These are phyloP conservation scores for Sorex fumeus DNA, from an alignment of 2,113 vertebrate genomes.

Conservation along the genomic window DNA sequence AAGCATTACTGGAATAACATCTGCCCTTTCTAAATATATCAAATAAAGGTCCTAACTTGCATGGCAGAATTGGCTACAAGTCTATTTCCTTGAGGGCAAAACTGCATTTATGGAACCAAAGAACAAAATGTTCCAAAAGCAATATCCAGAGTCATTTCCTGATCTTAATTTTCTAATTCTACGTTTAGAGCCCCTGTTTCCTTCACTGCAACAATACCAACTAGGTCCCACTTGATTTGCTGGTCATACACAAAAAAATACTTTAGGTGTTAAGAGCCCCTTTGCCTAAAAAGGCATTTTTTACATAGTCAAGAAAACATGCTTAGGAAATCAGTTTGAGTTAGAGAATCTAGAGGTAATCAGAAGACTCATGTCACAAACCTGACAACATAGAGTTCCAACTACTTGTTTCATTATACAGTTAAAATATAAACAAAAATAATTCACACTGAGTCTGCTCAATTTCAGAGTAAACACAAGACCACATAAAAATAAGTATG, in stretches of 20 bases:
- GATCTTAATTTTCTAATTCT: constrained; percentile 62
- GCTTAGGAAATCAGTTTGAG: not conserved
- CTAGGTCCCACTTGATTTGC: not conserved
- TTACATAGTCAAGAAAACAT: constrained; percentile 26
- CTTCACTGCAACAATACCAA: constrained; percentile 48
- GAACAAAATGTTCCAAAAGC: constrained; percentile 67
- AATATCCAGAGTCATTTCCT: constrained; percentile 69
- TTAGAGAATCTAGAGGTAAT: constrained; percentile 32
- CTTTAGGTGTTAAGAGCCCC: not conserved
- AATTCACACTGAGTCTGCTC: constrained; percentile 33
- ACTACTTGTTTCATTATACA: not conserved
- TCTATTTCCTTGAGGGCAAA: constrained; percentile 63
- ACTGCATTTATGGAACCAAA: constrained; percentile 57
- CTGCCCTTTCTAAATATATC: constrained; percentile 59
- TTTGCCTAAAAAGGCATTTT: not conserved
- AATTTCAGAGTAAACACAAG: constrained; percentile 38
- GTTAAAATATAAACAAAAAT: not conserved
- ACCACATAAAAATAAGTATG: not conserved
- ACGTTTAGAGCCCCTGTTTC: constrained; percentile 37
- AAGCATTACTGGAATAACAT: constrained; percentile 42
- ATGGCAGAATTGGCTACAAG: constrained; percentile 8
- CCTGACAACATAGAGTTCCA: constrained; percentile 15
- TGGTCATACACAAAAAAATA: constrained; percentile 16
- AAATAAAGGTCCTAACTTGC: constrained; percentile 53
- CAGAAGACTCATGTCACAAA: constrained; percentile 59